Base-by-base conservation (phyloP, 2,888 invertebrate genomes). In the Drosophila lacicola region DNA sequence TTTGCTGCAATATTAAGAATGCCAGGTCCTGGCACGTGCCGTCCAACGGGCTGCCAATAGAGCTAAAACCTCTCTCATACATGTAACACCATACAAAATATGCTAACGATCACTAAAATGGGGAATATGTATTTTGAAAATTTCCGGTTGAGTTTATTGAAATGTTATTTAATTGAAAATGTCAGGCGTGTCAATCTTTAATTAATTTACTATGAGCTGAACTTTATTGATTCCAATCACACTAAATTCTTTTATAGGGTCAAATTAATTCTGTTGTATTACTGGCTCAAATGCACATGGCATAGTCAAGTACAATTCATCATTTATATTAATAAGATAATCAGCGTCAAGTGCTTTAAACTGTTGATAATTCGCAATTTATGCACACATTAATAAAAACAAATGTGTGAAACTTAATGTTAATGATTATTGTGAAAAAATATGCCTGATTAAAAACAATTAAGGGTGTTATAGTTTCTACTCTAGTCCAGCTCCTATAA, bases 181-280 rank as follows among this genome's bases (percentile, higher is more conserved):
- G 77, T 82, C 68, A 75, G 60, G 61, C 66, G 63, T 78, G 69
- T 64, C 78, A 78, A 82, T 77, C 75, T 71, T 70, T 85, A 85
- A 88, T 88, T 88, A 70, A 83, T 82, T 85, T 85, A 80, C 74
- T 76, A 63, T 33, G 66, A 81, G 65, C 78, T 75, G 60, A 67
- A 75, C 63, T 58, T 62, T 62, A 78, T 58, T 50, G 39, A 51
- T 61, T 65, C 58, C 45, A 60, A 61, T 44, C 49, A 46, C 51
- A 70, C 65, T 67, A 76, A 50, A 70, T 75, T 73, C 65, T 70
- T 76, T 79, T 61, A 85, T 88, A 66, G 70, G 29, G 60, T 53
- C 55, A 66, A 70, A 78, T 85, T 68, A 60, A 78, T 63, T 71
- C 58, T 50, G 53, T 62, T 70, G 56, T 70, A 71, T 63, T 56